phyloP scores from a whole-genome alignment of 2,888 invertebrate species.

The Aplocera efformata region DNA sequence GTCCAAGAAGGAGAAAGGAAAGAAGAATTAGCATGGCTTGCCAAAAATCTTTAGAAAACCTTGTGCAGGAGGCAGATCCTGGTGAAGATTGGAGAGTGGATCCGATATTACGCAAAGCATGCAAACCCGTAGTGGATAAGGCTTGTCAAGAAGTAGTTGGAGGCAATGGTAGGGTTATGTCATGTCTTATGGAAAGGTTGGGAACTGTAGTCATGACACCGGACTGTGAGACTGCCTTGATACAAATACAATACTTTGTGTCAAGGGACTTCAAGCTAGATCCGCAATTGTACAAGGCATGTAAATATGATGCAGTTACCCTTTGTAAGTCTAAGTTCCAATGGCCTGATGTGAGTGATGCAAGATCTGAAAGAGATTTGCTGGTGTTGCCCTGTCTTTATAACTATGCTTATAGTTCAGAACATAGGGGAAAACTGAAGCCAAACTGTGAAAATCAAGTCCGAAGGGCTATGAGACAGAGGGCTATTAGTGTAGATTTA shows the following conservation, averaged over 20 bases:
- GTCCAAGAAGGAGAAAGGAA: slow-evolving; percentile 82
- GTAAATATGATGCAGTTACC: slow-evolving; percentile 91
- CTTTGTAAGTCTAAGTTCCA: slow-evolving; percentile 89
- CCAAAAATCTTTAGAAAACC: slow-evolving; percentile 87
- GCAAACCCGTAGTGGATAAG: slow-evolving; percentile 90
- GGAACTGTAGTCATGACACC: slow-evolving; percentile 91
- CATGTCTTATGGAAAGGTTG: slow-evolving; percentile 96
- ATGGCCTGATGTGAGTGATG: slow-evolving; percentile 85
- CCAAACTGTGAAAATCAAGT: slow-evolving; percentile 88
- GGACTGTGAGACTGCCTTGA: slow-evolving; percentile 93
- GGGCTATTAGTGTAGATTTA: slow-evolving; percentile 95
- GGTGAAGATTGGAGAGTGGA: slow-evolving; percentile 98
- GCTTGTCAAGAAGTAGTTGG: slow-evolving; percentile 87
- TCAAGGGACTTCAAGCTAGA: slow-evolving; percentile 96
- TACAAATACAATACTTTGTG: slow-evolving; percentile 98
- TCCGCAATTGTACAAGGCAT: slow-evolving; percentile 92
- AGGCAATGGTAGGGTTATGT: slow-evolving; percentile 91
- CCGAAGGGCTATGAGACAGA: slow-evolving; percentile 93
- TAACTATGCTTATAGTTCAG: slow-evolving; percentile 82
- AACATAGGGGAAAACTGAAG: slow-evolving; percentile 74
- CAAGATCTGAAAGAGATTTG: slow-evolving; percentile 89
- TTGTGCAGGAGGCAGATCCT: slow-evolving; percentile 94
- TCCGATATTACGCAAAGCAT: slow-evolving; percentile 91
- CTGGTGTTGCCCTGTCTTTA: slow-evolving; percentile 95
- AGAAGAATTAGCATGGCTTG: slow-evolving; percentile 85